phyloP scores from a whole-genome alignment of 2,113 vertebrate genomes.

The Salminus brasiliensis region DNA sequence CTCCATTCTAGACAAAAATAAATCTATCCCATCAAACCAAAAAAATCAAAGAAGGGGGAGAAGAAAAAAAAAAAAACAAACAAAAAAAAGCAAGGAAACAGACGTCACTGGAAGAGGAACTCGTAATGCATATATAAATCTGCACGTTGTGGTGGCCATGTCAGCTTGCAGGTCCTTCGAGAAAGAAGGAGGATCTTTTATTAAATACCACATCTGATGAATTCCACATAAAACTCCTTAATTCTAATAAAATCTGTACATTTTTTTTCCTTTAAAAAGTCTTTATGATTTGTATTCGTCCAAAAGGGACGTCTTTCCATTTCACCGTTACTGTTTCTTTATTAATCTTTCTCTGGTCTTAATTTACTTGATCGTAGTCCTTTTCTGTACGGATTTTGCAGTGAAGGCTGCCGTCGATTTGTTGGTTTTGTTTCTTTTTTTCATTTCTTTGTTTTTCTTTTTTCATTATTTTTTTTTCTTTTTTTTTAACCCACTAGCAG shows the following conservation, averaged over 20 bases:
- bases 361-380: constrained; percentile 74
- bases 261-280: constrained; percentile 68
- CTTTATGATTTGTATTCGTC: constrained; percentile 73
- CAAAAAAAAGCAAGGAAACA: constrained; percentile 51
- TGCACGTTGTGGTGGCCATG: constrained; percentile 57
- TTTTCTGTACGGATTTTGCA: constrained; percentile 42
- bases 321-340: constrained; percentile 65
- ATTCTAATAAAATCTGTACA: constrained; percentile 80
- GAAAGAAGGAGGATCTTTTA: constrained; percentile 59
- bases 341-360: constrained; percentile 69
- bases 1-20: background rate
- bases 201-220: constrained; percentile 67
- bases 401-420: constrained; percentile 42
- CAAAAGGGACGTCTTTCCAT: constrained; percentile 70
- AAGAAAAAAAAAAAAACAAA: background rate
- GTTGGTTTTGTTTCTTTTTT: no score
- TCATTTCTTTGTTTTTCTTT: constrained; percentile 44
- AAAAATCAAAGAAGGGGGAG: background rate
- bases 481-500: constrained; percentile 84
- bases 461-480: constrained; percentile 51
- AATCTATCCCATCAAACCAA: background rate
- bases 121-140: constrained; percentile 53
- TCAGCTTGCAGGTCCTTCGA: constrained; percentile 65
- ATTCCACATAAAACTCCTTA: constrained; percentile 76
- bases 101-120: constrained; percentile 49